Base-by-base conservation (phyloP, 2,797 vertebrate genomes). In the Choloepus didactylus region DNA sequence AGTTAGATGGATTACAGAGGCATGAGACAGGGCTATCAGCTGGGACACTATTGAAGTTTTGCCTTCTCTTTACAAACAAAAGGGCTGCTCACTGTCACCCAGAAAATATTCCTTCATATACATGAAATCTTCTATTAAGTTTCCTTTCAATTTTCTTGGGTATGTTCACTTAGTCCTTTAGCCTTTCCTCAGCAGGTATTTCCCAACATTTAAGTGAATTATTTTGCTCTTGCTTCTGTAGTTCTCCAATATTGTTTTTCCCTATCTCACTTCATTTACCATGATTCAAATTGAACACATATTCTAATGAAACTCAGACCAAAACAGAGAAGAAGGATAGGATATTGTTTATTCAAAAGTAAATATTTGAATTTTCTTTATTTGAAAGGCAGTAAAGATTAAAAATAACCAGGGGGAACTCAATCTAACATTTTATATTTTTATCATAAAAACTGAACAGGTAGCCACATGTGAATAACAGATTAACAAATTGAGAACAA, bases 61-160 rank as follows among this genome's bases (percentile, higher is more conserved):
- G 75, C 67, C 90, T 75, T 97, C 60, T 92, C 75, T 96, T 96
- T 96, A 93, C 79, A 90, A 96, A 88, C 96, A 94, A 86, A 97
- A 95, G 89, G 93, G 89, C 66, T 91, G 62, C 73, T 96, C 51
- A 44, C 67, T 70, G 79, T 16, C 14, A 83, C 66, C 46, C 88
- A 73, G 94, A 92, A 96, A 96, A 85, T 93, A 70, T 66, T 77
- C 64, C 35, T 89, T 96, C 59, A 49, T 67, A 62, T 54, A 75
- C 72, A 35, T 81, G 84, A 94, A 96, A 91, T 0, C 0, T 94
- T 73, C 51, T 90, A 46, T 93, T 87, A 93, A 76, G 27, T 95
- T 92, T 92, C 59, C 51, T 91, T 96, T 91, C 92, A 80, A 70
- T 97, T 97, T 96, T 91, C 90, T 84, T 88, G 44, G 70, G 38